Conservation (phyloP, 2,113 vertebrate genomes). For the Perca flavescens region DNA sequence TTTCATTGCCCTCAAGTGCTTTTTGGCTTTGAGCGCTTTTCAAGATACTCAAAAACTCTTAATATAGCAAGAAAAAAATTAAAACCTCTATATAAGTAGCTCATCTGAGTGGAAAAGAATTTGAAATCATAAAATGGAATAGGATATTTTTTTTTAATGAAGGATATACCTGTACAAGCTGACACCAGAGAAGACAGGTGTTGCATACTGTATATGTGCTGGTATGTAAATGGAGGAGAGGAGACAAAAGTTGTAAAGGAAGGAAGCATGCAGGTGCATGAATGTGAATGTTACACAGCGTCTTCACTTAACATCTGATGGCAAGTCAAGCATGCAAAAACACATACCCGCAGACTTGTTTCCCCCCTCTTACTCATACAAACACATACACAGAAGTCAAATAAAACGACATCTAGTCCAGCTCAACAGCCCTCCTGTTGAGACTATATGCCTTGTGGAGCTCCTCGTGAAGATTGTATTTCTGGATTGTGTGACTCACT, state of each 20-base stretch:
- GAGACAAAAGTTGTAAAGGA: neutral
- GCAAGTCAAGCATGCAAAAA: constrained; percentile 29
- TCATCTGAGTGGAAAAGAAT: constrained; percentile 4
- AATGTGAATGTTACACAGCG: neutral
- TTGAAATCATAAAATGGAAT: neutral
- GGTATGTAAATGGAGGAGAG: neutral
- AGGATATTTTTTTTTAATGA: neutral
- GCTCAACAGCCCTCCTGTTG: constrained; percentile 18
- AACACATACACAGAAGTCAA: constrained; percentile 40
- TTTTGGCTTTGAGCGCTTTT: constrained; percentile 27
- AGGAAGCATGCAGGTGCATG: neutral
- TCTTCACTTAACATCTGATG: constrained; percentile 10
- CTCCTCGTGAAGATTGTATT: constrained; percentile 41
- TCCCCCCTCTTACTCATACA: constrained; percentile 4
- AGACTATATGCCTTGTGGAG: constrained; percentile 45
- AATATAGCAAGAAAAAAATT: neutral
- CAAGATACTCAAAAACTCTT: neutral
- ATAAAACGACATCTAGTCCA: constrained; percentile 42
- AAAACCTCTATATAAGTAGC: neutral
- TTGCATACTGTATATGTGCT: neutral
- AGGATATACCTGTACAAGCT: neutral
- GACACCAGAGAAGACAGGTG: neutral
- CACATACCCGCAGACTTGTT: constrained; percentile 7
- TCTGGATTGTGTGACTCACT: constrained; percentile 67
- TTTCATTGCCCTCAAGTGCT: constrained; percentile 47